phyloP scores from a whole-genome alignment of 2,113 vertebrate species.

The Regulus satrapa region DNA sequence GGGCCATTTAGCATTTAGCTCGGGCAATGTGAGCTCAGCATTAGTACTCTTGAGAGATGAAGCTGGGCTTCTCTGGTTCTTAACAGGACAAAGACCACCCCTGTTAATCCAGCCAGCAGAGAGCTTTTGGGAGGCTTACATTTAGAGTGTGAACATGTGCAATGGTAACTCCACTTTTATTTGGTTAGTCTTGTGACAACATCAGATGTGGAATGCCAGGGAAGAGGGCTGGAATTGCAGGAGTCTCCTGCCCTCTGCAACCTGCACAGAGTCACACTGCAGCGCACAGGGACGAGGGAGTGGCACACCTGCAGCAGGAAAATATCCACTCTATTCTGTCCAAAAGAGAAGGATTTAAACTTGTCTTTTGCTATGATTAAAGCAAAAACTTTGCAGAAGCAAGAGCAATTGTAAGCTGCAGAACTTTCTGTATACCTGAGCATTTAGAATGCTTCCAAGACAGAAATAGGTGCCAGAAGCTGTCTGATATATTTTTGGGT shows the following conservation, averaged over 20 bases:
- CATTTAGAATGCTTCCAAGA: not conserved
- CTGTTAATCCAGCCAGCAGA: not conserved
- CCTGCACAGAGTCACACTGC: no score
- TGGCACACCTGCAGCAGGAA: not conserved
- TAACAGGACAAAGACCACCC: not conserved
- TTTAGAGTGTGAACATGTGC: not conserved
- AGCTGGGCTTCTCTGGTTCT: not conserved
- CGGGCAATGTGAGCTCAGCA: not conserved
- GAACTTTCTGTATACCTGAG: not conserved
- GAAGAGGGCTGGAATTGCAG: not conserved
- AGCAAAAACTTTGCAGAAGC: constrained; percentile 29
- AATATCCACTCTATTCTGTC: not conserved
- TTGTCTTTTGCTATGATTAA: not conserved
- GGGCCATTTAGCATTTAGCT: not conserved
- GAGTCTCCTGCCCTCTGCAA: not conserved
- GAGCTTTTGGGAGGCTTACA: not conserved
- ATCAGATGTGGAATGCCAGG: not conserved
- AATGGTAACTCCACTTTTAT: not conserved
- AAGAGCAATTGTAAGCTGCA: not conserved
- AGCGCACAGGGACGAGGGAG: fast-evolving
- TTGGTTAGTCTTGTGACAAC: not conserved
- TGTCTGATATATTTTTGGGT: constrained; percentile 38
- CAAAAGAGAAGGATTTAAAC: not conserved
- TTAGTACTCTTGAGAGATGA: not conserved
- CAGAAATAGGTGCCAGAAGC: constrained; percentile 27